Base-by-base conservation (phyloP, 2,113 vertebrate species). In the Tichodroma muraria region DNA sequence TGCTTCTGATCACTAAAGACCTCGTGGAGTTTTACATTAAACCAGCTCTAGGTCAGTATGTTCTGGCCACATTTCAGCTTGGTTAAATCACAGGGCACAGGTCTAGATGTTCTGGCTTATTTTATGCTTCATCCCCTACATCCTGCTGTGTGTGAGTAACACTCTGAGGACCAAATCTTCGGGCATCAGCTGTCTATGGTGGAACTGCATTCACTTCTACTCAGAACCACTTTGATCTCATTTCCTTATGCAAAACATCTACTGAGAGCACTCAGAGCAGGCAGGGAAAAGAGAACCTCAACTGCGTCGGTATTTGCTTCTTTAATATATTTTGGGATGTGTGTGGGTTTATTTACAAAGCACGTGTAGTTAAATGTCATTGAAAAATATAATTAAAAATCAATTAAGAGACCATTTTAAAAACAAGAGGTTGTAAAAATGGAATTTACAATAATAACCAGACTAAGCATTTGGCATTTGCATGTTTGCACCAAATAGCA, bases 391-490 rank as follows among this genome's bases (percentile, higher is more conserved):
- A 92, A 86, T 89, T 96, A 90, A 93, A 95, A 97, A 94, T 93
- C 94, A 94, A 96, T 96, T 94, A 95, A 86, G 82, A 68, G 44
- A 84, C 75, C 63, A 64, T 91, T 96, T 92, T 52, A 78, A 90
- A 96, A 95, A 86, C 28, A 76, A 79, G 85, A 77, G 70, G 59
- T 93, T 92, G 76, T 96, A 91, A 87, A 95, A 96, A 91, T 84
- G 90, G 90, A 94, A 92, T 96, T 95, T 91, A 91, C 92, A 93
- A 45, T 96, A 84, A 94, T 92, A 92, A 88, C 44, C 64, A 86
- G 71, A 49, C 33, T 81, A 80, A 85, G 78, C 33, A 81, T 85
- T 81, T 97, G 95, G 83, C 80, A 95, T 95, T 97, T 96, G 83
- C 52, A 14, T 53, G 79, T 65, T 80, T 88, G 37, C 63, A 76